Evolutionary conservation across 2,113 vertebrate species (phyloP).

Genomic region (Nothobranchius furzeri): DNA sequence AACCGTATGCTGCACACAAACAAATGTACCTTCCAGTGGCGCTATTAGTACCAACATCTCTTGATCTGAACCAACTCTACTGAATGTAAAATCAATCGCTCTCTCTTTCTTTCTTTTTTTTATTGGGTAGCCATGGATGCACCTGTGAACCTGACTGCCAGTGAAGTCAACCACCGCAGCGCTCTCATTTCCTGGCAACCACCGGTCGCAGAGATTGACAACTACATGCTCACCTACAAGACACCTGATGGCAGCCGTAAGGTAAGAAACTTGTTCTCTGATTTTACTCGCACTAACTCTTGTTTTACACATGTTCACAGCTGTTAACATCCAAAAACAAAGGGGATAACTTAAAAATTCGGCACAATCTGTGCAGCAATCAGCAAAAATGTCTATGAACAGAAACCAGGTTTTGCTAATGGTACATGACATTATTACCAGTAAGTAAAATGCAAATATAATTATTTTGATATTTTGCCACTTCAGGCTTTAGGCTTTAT

Average conservation of each 20-base stretch:
- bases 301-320: neutral
- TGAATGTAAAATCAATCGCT: neutral
- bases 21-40: neutral
- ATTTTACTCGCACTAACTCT: neutral
- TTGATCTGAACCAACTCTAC: neutral
- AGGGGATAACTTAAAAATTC: neutral
- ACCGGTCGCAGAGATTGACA: constrained; percentile 89
- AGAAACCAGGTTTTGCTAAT: constrained; percentile 6
- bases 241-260: constrained; percentile 87
- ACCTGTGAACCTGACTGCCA: constrained; percentile 91
- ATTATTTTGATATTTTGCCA: constrained; percentile 18
- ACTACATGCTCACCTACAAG: constrained; percentile 95
- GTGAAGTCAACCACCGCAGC: constrained; percentile 90
- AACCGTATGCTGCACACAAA: no score
- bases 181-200: constrained; percentile 94
- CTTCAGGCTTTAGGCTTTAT: constrained; percentile 22
- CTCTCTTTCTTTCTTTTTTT: constrained; percentile 2
- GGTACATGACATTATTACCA: constrained; percentile 15
- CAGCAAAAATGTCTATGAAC: constrained; percentile 4
- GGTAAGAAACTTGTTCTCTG: constrained; percentile 68
- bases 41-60: neutral
- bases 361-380: neutral
- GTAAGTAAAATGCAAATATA: constrained; percentile 14
- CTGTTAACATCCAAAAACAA: constrained; percentile 4
- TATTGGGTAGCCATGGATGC: constrained; percentile 87